Conservation (phyloP, 2,113 vertebrate genomes). For the Tachuris rubrigastra region DNA sequence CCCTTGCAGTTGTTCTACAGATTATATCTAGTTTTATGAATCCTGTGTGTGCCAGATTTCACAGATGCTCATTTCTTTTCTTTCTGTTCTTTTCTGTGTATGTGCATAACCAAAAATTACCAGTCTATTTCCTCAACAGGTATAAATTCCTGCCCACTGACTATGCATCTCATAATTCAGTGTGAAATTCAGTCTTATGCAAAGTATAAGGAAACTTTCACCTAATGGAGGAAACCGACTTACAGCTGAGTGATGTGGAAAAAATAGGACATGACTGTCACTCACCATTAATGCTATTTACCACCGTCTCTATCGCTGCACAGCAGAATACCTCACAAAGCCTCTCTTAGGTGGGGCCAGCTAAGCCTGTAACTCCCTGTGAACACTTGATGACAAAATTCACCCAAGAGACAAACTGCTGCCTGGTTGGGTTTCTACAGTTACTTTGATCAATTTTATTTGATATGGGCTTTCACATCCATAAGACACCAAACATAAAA, state of each 20-base stretch:
- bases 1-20: neutral
- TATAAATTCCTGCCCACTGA: neutral
- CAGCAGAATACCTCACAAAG: neutral
- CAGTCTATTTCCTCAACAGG: neutral
- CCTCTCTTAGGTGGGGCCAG: neutral
- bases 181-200: neutral
- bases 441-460: slow-evolving; percentile 24
- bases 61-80: neutral
- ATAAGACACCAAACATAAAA: neutral
- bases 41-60: neutral
- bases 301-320: neutral
- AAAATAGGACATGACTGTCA: slow-evolving; percentile 31
- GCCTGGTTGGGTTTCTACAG: neutral
- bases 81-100: neutral
- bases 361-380: neutral
- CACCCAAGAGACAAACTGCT: neutral
- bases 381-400: slow-evolving; percentile 11
- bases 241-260: neutral
- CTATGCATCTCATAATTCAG: neutral
- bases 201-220: neutral
- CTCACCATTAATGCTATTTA: slow-evolving; percentile 47
- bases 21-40: neutral
- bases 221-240: neutral
- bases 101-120: neutral
- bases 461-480: neutral